phyloP scores from a whole-genome alignment of 1,140 invertebrate genomes.

The Sinonovacula constricta region DNA sequence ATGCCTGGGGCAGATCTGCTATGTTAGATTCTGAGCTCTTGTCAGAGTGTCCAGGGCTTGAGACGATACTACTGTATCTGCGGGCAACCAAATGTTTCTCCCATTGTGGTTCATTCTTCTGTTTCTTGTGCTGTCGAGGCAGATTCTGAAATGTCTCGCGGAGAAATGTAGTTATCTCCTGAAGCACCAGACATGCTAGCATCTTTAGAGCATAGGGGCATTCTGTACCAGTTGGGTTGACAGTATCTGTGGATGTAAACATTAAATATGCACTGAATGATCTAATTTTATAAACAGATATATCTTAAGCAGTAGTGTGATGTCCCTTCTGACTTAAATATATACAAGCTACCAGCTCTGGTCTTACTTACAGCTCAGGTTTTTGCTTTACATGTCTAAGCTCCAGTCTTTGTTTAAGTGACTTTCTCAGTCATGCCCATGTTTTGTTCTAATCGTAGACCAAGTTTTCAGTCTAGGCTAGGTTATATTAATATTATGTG shows the following conservation, averaged over 20 bases:
- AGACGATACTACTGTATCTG: constrained; percentile 78
- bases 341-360: no score
- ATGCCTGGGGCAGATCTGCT: constrained; percentile 68
- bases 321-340: no score
- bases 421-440: no score
- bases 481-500: no score
- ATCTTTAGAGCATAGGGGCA: constrained; percentile 96
- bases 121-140: constrained; percentile 69
- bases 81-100: constrained; percentile 76
- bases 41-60: constrained; percentile 77
- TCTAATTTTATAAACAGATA: no score
- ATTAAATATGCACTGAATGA: no score
- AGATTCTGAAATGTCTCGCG: constrained; percentile 93
- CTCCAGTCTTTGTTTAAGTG: no score
- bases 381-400: no score
- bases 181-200: constrained; percentile 93
- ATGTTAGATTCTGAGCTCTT: constrained; percentile 75
- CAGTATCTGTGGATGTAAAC: constrained; percentile 89
- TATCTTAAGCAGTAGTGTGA: no score
- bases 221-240: constrained; percentile 89
- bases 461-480: no score
- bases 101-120: constrained; percentile 67
- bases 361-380: no score
- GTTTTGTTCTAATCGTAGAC: no score
- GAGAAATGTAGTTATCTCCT: constrained; percentile 98